A percentile compares a stretch with the other conserved stretches of the same genome.
Conservation (phyloP, 2,113 vertebrate species). For the Osmerus mordax region DNA sequence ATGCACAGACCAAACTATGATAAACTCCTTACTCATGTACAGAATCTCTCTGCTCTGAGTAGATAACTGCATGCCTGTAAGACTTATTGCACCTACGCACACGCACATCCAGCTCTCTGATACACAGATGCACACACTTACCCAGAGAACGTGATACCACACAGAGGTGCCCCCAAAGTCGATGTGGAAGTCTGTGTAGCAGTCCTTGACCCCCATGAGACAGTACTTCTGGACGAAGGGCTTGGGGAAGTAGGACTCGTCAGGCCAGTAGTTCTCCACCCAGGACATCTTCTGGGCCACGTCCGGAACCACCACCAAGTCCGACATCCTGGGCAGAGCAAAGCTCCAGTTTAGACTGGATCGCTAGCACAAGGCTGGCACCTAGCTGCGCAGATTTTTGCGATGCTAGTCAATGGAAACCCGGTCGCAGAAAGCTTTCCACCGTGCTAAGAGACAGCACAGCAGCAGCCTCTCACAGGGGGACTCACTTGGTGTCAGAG, state of each 20-base stretch:
- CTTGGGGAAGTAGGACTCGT: slow-evolving; percentile 97
- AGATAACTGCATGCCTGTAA: background rate
- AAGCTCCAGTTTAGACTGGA: no score
- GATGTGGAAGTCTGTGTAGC: slow-evolving; percentile 99
- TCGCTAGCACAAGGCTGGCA: no score
- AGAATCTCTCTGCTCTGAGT: background rate
- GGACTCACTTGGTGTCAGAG: slow-evolving; percentile 93
- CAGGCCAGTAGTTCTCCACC: slow-evolving; percentile 99
- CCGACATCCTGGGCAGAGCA: slow-evolving; percentile 82
- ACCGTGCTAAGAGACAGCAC: background rate
- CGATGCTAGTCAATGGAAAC: background rate
- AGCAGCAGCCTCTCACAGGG: background rate
- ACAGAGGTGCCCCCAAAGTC: slow-evolving; percentile 99
- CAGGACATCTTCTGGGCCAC: slow-evolving; percentile 96
- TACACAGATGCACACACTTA: slow-evolving; percentile 54
- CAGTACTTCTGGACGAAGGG: slow-evolving; percentile 99
- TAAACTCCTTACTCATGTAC: background rate
- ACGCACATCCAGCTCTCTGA: slow-evolving; percentile 11
- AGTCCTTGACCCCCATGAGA: slow-evolving; percentile 96
- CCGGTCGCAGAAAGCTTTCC: background rate
- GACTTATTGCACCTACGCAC: background rate
- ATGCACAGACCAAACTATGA: background rate
- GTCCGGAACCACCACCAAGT: slow-evolving; percentile 92
- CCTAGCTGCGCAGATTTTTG: no score
- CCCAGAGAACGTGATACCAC: slow-evolving; percentile 99